Evolutionary conservation across 2,113 vertebrate genomes (phyloP), one percentile per base, ranked within the genome.

Genomic region (Cryptotis parvus): DNA sequence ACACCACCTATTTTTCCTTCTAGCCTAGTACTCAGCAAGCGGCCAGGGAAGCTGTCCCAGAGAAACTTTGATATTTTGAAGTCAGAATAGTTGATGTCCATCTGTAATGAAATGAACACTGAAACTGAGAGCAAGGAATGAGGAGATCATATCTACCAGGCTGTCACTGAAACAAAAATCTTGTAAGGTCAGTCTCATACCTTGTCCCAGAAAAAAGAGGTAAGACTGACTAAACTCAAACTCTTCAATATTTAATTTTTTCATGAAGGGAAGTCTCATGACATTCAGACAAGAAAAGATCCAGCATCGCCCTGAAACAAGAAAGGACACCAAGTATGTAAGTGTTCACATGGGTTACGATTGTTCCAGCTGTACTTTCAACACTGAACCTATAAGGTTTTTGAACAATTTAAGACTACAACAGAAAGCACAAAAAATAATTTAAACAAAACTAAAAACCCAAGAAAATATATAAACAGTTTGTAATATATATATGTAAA

Each of bases 161-260:
- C 0, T 91, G 35, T 75, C 7, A 92, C 0, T 29, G 6, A 94
- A 89, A 94, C n/a, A 58, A 80, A 2, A 77, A 75, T 39, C 69
- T 76, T 87, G 27, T 37, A 84, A 86, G 55, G n/a, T 61, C 2
- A 11, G 0, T 18, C 55, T 96, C 75, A 52, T 98, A 99, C 99
- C 99, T 99, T 99, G 96, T 99, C 99, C 99, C 99, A 99, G 98
- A 99, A 99, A 96, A n/a, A 99, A 99, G 49, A 99, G 97, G 84
- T 99, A 99, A 0, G 99, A 98, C 92, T 99, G 99, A 98, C 99
- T 99, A 97, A 99, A 99, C 94, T 99, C 99, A 98, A 99, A 99
- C 97, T 99, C 99, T 96, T 99, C 99, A 63, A 99, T 98, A 97
- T 99, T 99, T 95, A 99, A 98, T 90, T 99, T 99, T 98, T 99